These are phyloP conservation scores for Drosophila murphyi DNA, from an alignment of 1,140 invertebrate genomes.

Conservation along the genomic window DNA sequence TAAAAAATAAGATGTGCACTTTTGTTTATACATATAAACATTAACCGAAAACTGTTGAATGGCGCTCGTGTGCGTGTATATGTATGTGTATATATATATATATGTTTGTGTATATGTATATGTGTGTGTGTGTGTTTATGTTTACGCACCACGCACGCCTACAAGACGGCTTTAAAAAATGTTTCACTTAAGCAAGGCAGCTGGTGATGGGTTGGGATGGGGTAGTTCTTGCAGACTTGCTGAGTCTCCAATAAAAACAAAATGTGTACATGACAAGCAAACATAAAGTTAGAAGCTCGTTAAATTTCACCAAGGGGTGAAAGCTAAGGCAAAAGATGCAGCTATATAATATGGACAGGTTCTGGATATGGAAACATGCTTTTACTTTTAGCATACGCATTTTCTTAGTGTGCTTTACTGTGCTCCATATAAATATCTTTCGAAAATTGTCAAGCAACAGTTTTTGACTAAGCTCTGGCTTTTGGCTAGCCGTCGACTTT, in stretches of 20 bases:
- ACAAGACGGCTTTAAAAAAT: constrained; percentile 70
- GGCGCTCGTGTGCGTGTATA: constrained; percentile 1
- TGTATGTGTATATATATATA: constrained; percentile 1
- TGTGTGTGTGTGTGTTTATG: background rate
- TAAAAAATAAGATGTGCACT: background rate
- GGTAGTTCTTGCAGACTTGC: background rate
- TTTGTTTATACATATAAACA: constrained; percentile 41
- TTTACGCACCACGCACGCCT: constrained; percentile 19
- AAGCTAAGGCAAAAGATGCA: constrained; percentile 33
- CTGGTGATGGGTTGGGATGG: background rate
- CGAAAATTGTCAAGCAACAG: constrained; percentile 69
- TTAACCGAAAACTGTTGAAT: constrained; percentile 66
- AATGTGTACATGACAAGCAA: constrained; percentile 81
- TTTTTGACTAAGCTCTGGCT: constrained; percentile 23
- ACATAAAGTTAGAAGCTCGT: constrained; percentile 81
- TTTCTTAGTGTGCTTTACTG: constrained; percentile 7
- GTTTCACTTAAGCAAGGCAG: constrained; percentile 70
- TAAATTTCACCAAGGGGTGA: constrained; percentile 78
- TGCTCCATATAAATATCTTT: constrained; percentile 14
- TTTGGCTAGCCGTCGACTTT: constrained; percentile 11
- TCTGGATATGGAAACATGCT: constrained; percentile 54
- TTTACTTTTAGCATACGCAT: constrained; percentile 54
- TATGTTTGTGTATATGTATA: constrained; percentile 1
- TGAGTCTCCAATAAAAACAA: constrained; percentile 74
- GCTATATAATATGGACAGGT: constrained; percentile 44